phyloP scores from a whole-genome alignment of 2,113 vertebrate species.

The Pachyramphus minor region DNA sequence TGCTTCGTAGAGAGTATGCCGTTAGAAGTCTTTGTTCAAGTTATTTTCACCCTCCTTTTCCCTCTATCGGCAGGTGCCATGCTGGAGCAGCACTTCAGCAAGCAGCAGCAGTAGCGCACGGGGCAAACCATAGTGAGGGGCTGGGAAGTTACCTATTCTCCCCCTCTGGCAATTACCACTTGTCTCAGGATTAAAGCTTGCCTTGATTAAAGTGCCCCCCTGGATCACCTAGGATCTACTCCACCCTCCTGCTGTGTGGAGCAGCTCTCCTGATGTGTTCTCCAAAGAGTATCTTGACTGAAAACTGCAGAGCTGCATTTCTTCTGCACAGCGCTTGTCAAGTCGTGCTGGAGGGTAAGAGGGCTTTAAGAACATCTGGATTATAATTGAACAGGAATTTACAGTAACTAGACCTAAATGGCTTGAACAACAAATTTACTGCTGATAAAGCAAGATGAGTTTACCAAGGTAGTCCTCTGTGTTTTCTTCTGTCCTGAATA shows the following conservation, averaged over 20 bases:
- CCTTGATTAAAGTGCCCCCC: fast-evolving
- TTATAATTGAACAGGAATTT: slow-evolving; percentile 14
- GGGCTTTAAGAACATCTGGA: not conserved
- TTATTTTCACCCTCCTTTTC: not conserved
- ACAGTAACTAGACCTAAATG: slow-evolving; percentile 14
- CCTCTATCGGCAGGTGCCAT: fast-evolving
- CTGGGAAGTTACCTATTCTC: not conserved
- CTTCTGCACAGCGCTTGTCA: not conserved
- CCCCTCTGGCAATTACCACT: not conserved
- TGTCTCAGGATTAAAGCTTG: not conserved
- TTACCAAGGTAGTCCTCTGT: not conserved
- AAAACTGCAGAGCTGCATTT: not conserved
- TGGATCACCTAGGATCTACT: not conserved
- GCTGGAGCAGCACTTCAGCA: not conserved
- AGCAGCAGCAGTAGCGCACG: not conserved
- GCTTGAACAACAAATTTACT: slow-evolving; percentile 10
- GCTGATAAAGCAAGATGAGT: not conserved
- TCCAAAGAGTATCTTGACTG: not conserved
- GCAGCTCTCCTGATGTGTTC: not conserved
- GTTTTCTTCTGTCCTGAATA: not conserved
- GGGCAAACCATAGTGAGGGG: fast-evolving
- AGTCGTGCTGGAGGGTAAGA: not conserved
- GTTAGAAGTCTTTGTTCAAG: not conserved
- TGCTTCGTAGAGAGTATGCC: not conserved
- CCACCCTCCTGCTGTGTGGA: fast-evolving